Conservation (phyloP, 2,888 invertebrate species). For the Perithous albicinctus region DNA sequence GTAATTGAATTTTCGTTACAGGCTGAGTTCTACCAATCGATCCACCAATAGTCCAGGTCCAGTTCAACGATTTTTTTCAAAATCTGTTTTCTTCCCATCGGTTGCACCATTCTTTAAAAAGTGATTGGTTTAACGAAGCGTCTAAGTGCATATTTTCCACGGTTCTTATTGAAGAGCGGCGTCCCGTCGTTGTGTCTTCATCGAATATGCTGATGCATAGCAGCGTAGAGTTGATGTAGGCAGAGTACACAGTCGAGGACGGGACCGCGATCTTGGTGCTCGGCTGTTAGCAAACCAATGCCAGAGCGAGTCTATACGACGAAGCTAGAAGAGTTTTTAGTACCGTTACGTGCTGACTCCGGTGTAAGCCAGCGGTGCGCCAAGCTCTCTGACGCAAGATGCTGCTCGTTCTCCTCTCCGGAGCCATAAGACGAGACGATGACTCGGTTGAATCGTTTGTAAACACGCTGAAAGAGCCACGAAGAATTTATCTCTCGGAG, state of each 20-base stretch:
- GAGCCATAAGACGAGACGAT: conserved; percentile 33
- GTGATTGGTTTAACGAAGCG: conserved; percentile 33
- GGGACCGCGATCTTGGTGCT: conserved; percentile 64
- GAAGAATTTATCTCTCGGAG: conserved; percentile 6
- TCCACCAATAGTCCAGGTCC: too few relatives aligned
- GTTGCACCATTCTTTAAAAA: neutral
- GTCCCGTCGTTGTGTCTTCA: conserved; percentile 12
- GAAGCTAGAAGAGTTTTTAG: conserved; percentile 39
- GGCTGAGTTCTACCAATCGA: neutral
- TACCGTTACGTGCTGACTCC: conserved; percentile 61
- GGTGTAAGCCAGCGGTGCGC: conserved; percentile 36
- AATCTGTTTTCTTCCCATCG: neutral
- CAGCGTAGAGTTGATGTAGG: conserved; percentile 13
- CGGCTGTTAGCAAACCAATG: conserved; percentile 38
- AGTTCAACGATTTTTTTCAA: neutral
- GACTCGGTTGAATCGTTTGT: conserved; percentile 62
- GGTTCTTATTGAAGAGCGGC: conserved; percentile 22
- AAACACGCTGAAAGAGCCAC: conserved; percentile 53
- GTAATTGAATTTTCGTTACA: neutral
- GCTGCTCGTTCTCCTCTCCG: conserved; percentile 15
- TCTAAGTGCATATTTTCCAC: conserved; percentile 20
- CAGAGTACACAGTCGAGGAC: conserved; percentile 38
- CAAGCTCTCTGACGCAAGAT: conserved; percentile 60
- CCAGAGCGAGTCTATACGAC: neutral
- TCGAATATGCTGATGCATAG: conserved; percentile 33